Base-by-base conservation (phyloP, 2,888 invertebrate species). In the Chaetogeoica ovagalla region DNA sequence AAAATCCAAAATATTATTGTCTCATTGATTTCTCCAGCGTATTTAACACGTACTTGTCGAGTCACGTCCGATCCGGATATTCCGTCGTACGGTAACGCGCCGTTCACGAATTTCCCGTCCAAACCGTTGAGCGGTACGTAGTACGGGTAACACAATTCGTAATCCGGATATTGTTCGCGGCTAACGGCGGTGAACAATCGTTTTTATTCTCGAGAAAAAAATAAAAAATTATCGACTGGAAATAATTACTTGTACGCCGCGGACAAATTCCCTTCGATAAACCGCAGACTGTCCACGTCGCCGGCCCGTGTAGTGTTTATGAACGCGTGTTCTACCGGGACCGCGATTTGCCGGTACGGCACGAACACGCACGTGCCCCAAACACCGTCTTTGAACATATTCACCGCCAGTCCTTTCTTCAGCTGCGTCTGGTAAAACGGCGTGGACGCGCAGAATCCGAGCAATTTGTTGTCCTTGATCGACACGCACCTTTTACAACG, bases 71-170 rank as follows among this genome's bases (percentile, higher is more conserved):
- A 3, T 43, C 95, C 96, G 19, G 98, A 98, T 82, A 98, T 90
- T 70, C 98, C 97, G 88, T 98, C 98, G 62, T 97, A 96, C 77
- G 98, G 95, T 82, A 98, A 89, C 88, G 97, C 97, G 84, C 98
- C 98, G 37, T 96, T 96, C 39, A 97, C 97, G 85, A 98, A 88
- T 98, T 98, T 98, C 83, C 98, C 92, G 87, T 99, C 98, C 84
- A 98, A 92, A 93, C 98, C 98, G 88, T 98, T 99, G 82, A 98
- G 91, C 59, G 97, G 94, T 2, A 97, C 94, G 87, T 94, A 97
- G 87, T 96, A 94, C 17, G 97, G 96, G 83, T 90, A 90, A 87
- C 96, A 97, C 70, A 95, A 87, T 84, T 93, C 92, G 82, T 89
- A 87, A 6, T 83, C 81, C 88, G 86, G 83, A 86, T 85, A 81